Percentiles rank a stretch among this genome's conserved stretches.
Conservation (phyloP, 2,797 vertebrate species). For the Melanotaenia maccullochi region DNA sequence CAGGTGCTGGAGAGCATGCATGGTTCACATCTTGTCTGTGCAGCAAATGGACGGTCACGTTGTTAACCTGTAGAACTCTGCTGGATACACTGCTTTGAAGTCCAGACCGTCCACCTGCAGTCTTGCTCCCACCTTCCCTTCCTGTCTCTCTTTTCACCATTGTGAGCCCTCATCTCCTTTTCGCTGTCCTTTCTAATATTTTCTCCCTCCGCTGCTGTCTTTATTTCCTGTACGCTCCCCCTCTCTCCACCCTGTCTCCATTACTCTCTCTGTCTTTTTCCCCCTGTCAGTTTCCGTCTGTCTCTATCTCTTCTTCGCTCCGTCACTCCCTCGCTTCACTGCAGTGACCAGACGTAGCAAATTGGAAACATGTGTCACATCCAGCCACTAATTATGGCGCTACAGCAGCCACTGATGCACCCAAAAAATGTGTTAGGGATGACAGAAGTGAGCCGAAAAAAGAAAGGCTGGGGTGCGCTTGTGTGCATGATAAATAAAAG, state of each 20-base stretch:
- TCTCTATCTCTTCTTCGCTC: conserved; percentile 61
- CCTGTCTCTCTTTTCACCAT: conserved; percentile 34
- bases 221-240: not conserved
- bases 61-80: conserved; percentile 67
- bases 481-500: conserved; percentile 15
- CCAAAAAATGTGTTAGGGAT: conserved; percentile 50
- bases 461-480: conserved; percentile 14
- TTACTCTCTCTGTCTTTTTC: conserved; percentile 5
- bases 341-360: conserved; percentile 72
- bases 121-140: conserved; percentile 21
- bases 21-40: conserved; percentile 65
- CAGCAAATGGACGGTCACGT: conserved; percentile 68
- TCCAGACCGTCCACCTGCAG: conserved; percentile 62
- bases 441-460: conserved; percentile 45
- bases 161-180: conserved; percentile 29
- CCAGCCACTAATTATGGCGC: conserved; percentile 76
- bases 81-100: conserved; percentile 69
- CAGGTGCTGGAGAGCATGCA: conserved; percentile 47
- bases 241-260: not conserved
- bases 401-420: conserved; percentile 49
- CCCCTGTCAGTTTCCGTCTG: conserved; percentile 56
- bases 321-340: conserved; percentile 21
- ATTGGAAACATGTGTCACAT: conserved; percentile 84
- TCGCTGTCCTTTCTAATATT: conserved; percentile 10
- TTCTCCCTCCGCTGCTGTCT: conserved; percentile 2